These are phyloP conservation scores for Stichodactyla mertensii DNA, from an alignment of 64 coral and sea anemone species.

Conservation along the genomic window DNA sequence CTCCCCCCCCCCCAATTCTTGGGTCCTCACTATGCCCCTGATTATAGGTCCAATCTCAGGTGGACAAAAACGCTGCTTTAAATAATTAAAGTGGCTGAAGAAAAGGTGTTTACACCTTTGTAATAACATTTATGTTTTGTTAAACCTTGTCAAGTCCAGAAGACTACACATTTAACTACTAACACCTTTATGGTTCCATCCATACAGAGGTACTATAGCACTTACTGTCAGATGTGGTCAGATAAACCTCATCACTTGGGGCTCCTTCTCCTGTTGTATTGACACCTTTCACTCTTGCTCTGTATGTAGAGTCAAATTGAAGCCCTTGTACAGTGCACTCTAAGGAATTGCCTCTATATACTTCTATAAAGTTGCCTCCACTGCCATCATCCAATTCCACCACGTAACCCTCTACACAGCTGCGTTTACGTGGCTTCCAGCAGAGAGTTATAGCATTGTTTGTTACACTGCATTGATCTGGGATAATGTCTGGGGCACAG, in stretches of 20 bases:
- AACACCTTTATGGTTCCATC: too few species aligned
- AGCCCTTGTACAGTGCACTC: conserved; percentile 81
- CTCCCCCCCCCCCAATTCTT: too few species aligned
- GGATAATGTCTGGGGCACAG: conserved; percentile 86
- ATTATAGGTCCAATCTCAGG: too few species aligned
- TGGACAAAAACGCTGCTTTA: too few species aligned
- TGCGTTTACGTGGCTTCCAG: conserved; percentile 85
- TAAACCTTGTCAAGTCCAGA: too few species aligned
- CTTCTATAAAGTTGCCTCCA: conserved; percentile 80
- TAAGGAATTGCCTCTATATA: conserved; percentile 77
- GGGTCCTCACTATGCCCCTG: too few species aligned
- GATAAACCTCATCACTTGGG: conserved; percentile 86
- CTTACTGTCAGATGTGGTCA: conserved; percentile 92
- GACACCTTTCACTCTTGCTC: conserved; percentile 77
- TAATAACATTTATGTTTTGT: too few species aligned
- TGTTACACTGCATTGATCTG: conserved; percentile 85
- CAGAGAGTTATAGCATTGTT: conserved; percentile 88
- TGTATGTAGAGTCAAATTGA: conserved; percentile 98
- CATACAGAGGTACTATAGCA: neutral
- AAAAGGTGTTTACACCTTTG: too few species aligned
- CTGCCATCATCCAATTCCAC: conserved; percentile 96
- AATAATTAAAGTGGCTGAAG: too few species aligned
- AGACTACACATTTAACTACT: too few species aligned
- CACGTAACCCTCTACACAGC: conserved; percentile 78
- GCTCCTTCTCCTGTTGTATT: conserved; percentile 87